These are phyloP conservation scores for Mionectes olivaceus DNA, from an alignment of 2,797 vertebrate genomes.

Conservation along the genomic window DNA sequence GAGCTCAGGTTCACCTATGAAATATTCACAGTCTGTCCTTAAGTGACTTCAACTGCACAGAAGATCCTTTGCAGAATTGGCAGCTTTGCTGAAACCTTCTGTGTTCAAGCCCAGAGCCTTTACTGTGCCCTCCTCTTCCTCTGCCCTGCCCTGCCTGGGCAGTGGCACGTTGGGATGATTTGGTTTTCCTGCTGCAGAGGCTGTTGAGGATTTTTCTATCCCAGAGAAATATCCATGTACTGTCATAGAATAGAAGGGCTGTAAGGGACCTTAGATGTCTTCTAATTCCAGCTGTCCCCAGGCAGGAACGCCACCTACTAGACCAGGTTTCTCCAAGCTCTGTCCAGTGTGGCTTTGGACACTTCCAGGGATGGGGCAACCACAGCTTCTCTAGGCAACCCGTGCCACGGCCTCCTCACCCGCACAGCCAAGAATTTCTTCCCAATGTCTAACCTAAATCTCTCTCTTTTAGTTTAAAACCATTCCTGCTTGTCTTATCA, in stretches of 20 bases:
- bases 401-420: fast-evolving
- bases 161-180: not conserved
- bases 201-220: not conserved
- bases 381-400: not conserved
- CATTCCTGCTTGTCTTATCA: not conserved
- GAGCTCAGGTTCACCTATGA: conserved; percentile 42
- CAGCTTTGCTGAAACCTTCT: not conserved
- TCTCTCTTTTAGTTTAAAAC: not conserved
- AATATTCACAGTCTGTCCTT: conserved; percentile 55
- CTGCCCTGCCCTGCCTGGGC: fast-evolving
- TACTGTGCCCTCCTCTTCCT: not conserved
- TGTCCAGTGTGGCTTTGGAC: fast-evolving
- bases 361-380: not conserved
- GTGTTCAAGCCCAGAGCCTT: not conserved
- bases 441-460: not conserved
- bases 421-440: not conserved
- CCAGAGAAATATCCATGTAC: not conserved
- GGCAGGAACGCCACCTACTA: not conserved
- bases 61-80: not conserved
- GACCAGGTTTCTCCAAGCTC: not conserved
- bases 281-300: fast-evolving
- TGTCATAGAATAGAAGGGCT: not conserved
- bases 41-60: conserved; percentile 28
- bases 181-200: not conserved
- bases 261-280: not conserved